phyloP scores from a whole-genome alignment of 2,797 vertebrate genomes.

The Mus caroli region DNA sequence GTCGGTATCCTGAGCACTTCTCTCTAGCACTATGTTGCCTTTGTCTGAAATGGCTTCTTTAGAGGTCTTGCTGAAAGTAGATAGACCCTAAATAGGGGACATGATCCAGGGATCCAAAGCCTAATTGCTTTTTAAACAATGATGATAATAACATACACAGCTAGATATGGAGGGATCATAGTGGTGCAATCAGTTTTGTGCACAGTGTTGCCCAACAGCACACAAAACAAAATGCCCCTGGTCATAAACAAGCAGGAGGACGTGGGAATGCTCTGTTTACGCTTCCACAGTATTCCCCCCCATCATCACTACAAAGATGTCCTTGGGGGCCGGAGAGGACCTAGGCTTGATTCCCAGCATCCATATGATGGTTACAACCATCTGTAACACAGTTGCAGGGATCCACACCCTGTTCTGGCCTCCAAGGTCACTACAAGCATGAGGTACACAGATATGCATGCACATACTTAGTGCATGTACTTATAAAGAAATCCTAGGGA shows the following conservation, averaged over 20 bases:
- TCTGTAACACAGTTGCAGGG: background rate
- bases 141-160: background rate
- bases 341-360: background rate
- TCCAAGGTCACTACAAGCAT: too few species aligned
- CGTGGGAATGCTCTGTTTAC: too few species aligned
- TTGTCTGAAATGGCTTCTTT: background rate
- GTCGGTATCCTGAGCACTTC: background rate
- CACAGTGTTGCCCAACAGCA: background rate
- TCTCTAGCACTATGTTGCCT: background rate
- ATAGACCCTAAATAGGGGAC: background rate
- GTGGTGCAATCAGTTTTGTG: background rate
- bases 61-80: background rate
- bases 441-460: background rate
- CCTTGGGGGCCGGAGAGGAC: background rate
- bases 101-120: background rate
- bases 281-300: background rate
- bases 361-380: background rate
- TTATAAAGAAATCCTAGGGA: background rate
- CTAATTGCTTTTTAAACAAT: background rate
- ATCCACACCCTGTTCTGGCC: background rate
- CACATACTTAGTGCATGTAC: background rate
- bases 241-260: background rate
- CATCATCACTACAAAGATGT: conserved; percentile 24
- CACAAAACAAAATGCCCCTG: background rate
- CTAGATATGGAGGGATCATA: background rate